Base-by-base conservation (phyloP, 1,140 invertebrate genomes). In the Bombus vancouverensis region DNA sequence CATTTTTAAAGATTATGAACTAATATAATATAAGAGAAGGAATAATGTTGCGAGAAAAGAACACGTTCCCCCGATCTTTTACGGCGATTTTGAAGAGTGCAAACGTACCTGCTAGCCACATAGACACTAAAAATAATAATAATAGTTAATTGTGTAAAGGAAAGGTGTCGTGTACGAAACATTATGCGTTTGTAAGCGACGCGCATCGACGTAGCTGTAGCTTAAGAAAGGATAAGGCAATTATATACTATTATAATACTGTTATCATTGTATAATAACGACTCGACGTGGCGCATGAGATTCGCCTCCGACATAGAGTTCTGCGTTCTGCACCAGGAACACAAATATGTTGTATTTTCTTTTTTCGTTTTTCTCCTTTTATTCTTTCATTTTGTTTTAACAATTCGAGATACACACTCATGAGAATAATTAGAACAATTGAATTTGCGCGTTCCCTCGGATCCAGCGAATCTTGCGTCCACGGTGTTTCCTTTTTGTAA, bases 31-130 rank as follows among this genome's bases (percentile, higher is more conserved):
- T 10, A 32, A 47, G 37, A 28, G 2, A 62, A 34, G 5, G 44
- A 32, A 81, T 8, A 15, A 66, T 32, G 28, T 9, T 18, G 28
- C 59, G 8, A 76, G 57, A 57, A 28, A 25, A 15, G 22, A 37
- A 70, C 62, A 53, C 37, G 47, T 71, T 79, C 10, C n/a, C 15
- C 15, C 62, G 87, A 65, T 88, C 75, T 74, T 53, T 22, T 39
- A 71, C 59, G 59, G 42, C 76, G n/a, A 76, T 77, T 83, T 79
- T 42, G 66, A 87, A 78, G 85, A 91, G 76, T 91, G 83, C 85
- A 90, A 85, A 91, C 75, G 92, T 92, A 92, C 92, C 92, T 92
- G 92, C 83, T 92, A 92, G 90, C 81, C 70, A 91, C 84, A 90
- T 91, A 92, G 85, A 92, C 83, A 88, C 88, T 89, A 88, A 92